These are phyloP conservation scores for Actenoides hombroni DNA, from an alignment of 2,113 vertebrate genomes.

Conservation along the genomic window DNA sequence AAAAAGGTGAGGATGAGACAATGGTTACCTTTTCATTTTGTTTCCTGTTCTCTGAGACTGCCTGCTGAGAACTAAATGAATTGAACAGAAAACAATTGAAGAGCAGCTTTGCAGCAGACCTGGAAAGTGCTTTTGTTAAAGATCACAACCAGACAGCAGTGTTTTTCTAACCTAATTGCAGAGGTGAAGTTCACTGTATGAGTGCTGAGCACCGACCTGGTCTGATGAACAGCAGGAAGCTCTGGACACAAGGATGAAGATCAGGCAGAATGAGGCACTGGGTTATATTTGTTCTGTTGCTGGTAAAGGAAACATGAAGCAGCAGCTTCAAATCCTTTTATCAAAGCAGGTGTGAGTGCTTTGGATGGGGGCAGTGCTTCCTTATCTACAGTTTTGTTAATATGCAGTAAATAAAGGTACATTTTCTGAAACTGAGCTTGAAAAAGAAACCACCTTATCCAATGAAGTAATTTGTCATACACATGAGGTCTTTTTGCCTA, in stretches of 20 bases:
- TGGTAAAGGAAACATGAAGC: background rate
- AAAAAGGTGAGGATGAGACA: background rate
- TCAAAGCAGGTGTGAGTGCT: background rate
- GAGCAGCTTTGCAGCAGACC: background rate
- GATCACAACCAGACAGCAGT: background rate
- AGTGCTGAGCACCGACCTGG: fast-evolving
- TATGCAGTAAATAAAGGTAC: background rate
- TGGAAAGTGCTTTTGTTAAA: background rate
- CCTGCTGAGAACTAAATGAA: background rate
- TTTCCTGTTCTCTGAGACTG: background rate
- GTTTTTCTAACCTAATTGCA: background rate
- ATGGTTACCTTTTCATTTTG: background rate
- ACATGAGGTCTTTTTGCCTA: background rate
- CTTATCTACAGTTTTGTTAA: background rate
- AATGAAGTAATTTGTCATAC: background rate
- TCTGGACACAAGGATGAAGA: background rate
- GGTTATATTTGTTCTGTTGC: background rate
- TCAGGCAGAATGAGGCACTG: background rate
- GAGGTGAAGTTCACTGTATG: background rate
- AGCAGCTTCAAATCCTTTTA: background rate
- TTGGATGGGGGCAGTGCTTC: background rate
- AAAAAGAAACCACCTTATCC: background rate
- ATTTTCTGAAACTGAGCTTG: background rate
- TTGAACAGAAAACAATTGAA: background rate
- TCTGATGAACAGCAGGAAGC: background rate